phyloP scores from a whole-genome alignment of 2,888 invertebrate genomes.

The Arge pagana region DNA sequence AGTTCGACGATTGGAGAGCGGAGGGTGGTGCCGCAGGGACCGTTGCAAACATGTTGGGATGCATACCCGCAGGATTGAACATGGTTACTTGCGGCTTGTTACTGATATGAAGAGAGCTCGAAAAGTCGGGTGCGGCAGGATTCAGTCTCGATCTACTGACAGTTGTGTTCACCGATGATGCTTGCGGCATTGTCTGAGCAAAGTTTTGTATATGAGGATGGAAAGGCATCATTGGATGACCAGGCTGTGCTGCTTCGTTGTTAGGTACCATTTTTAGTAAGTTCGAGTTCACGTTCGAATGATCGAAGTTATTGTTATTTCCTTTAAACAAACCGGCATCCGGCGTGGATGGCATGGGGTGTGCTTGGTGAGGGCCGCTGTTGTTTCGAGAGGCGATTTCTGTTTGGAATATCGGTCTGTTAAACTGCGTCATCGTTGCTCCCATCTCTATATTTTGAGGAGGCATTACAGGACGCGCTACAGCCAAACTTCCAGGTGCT shows the following conservation, averaged over 20 bases:
- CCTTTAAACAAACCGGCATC: conserved; percentile 49
- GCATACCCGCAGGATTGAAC: conserved; percentile 49
- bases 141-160: conserved; percentile 73
- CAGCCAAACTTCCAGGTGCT: conserved; percentile 50
- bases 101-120: conserved; percentile 60
- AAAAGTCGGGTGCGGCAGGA: conserved; percentile 81
- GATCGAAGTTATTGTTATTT: conserved; percentile 44
- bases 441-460: conserved; percentile 45
- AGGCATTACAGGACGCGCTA: conserved; percentile 49
- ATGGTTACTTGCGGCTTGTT: conserved; percentile 52
- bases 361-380: conserved; percentile 38
- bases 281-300: conserved; percentile 49
- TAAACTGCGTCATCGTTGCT: conserved; percentile 43
- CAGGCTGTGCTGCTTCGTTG: conserved; percentile 41
- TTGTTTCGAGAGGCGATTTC: conserved; percentile 43
- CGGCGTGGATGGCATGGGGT: conserved; percentile 46
- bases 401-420: conserved; percentile 46
- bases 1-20: conserved; percentile 47
- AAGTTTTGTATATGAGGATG: conserved; percentile 50
- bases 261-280: conserved; percentile 58
- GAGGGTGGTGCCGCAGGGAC: conserved; percentile 46
- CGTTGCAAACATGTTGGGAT: conserved; percentile 51
- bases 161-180: conserved; percentile 56
- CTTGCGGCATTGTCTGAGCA: conserved; percentile 48
- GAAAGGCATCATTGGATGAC: conserved; percentile 44